phyloP scores from a whole-genome alignment of 2,113 vertebrate genomes.

The Garra rufa region DNA sequence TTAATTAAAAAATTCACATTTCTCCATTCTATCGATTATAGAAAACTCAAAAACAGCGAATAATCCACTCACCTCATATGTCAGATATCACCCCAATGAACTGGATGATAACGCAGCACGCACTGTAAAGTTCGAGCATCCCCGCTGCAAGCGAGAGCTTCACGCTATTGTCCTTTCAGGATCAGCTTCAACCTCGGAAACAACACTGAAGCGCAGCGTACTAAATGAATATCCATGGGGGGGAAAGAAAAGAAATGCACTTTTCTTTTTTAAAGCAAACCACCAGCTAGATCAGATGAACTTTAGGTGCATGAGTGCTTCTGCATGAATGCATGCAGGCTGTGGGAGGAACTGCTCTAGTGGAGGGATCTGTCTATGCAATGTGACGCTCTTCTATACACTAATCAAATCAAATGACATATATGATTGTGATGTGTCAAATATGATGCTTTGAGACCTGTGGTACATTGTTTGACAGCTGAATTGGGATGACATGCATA shows the following conservation, averaged over 20 bases:
- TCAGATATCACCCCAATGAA: neutral
- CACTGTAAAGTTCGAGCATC: conserved; percentile 23
- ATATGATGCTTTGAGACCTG: neutral
- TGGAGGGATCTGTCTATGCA: neutral
- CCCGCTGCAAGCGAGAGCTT: neutral
- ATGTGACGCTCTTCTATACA: conserved; percentile 12
- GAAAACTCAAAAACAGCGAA: neutral
- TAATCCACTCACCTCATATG: neutral
- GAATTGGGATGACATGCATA: neutral
- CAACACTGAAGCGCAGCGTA: neutral
- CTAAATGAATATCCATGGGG: neutral
- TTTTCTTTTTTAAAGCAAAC: neutral
- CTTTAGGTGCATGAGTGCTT: neutral
- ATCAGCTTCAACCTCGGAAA: neutral
- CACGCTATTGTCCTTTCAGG: neutral
- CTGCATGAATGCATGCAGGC: neutral
- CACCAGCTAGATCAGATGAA: neutral
- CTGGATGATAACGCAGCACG: neutral
- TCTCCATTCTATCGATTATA: neutral
- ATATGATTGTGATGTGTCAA: neutral
- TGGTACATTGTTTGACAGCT: neutral
- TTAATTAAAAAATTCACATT: neutral
- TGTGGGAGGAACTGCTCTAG: conserved; percentile 9
- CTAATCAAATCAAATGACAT: neutral
- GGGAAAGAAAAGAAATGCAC: neutral